These are phyloP conservation scores for Dermochelys coriacea DNA, from an alignment of 2,797 vertebrate species.

Conservation along the genomic window DNA sequence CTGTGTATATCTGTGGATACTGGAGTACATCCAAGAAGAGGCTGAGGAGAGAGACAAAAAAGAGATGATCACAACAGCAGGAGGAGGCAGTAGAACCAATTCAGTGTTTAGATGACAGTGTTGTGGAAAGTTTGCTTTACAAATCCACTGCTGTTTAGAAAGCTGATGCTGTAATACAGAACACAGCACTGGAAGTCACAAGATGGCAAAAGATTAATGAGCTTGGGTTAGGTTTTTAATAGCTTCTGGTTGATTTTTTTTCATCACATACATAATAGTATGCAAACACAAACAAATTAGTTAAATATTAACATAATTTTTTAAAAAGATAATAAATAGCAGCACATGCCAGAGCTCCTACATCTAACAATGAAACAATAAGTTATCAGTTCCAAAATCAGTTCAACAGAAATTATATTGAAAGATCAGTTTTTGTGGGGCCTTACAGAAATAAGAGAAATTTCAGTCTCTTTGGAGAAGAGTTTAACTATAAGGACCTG, in stretches of 20 bases:
- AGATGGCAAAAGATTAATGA: slow-evolving; percentile 76
- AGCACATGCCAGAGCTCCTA: slow-evolving; percentile 21
- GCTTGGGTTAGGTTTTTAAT: slow-evolving; percentile 65
- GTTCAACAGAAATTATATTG: slow-evolving; percentile 14
- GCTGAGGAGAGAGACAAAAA: slow-evolving; percentile 74
- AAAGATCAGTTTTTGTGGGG: slow-evolving; percentile 27
- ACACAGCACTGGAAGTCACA: slow-evolving; percentile 60
- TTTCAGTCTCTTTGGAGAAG: slow-evolving; percentile 30
- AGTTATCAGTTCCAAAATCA: slow-evolving; percentile 19
- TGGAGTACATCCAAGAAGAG: slow-evolving; percentile 78
- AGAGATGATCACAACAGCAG: slow-evolving; percentile 60
- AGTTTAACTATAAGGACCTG: slow-evolving; percentile 53
- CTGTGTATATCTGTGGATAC: slow-evolving; percentile 79
- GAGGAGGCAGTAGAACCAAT: slow-evolving; percentile 58
- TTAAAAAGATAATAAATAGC: slow-evolving; percentile 9
- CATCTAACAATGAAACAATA: neutral
- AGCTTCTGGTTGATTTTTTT: slow-evolving; percentile 71
- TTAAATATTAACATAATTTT: slow-evolving; percentile 59
- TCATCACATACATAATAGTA: slow-evolving; percentile 42
- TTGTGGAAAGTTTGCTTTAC: slow-evolving; percentile 33
- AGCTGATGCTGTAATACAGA: slow-evolving; percentile 56
- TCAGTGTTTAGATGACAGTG: slow-evolving; percentile 54
- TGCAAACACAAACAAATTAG: slow-evolving; percentile 72
- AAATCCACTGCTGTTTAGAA: slow-evolving; percentile 49
- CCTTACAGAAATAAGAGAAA: slow-evolving; percentile 48